Evolutionary conservation across 2,888 invertebrate genomes (phyloP).

Genomic region (Ashinkailepas kermadecensis): DNA sequence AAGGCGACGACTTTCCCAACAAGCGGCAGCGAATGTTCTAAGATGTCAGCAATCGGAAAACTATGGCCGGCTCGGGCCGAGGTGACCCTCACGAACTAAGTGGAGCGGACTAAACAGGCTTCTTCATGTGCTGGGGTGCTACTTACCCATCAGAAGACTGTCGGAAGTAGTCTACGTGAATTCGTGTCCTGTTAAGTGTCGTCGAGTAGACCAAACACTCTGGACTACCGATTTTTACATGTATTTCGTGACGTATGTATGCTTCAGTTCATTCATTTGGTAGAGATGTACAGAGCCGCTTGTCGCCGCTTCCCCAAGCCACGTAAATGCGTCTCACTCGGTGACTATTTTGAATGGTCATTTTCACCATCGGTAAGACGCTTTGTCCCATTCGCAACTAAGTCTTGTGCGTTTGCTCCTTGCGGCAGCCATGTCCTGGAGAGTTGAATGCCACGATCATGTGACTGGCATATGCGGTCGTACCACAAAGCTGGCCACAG

Average conservation of each 20-base stretch:
- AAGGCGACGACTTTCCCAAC: slow-evolving; percentile 13
- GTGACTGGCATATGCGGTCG: neutral
- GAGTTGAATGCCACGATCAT: neutral
- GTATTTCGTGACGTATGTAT: neutral
- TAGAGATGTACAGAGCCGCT: neutral
- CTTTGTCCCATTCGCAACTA: neutral
- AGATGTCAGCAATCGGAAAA: neutral
- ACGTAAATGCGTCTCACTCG: neutral
- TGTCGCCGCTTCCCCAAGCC: neutral
- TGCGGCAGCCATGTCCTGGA: neutral
- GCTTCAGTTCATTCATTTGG: neutral
- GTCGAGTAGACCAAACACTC: neutral
- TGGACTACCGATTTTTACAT: neutral
- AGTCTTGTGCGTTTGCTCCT: neutral
- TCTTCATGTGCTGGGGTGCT: neutral
- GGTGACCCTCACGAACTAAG: neutral
- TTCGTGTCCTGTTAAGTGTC: neutral
- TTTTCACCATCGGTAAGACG: neutral
- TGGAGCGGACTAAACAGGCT: neutral
- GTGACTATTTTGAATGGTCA: neutral
- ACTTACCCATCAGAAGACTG: neutral
- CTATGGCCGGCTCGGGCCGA: neutral
- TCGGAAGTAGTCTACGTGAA: neutral
- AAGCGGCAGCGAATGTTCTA: slow-evolving; percentile 6
- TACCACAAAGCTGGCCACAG: neutral